A percentile compares a stretch with the other conserved stretches of the same genome.
Conservation (phyloP, 2,797 vertebrate genomes). For the Emydoidea blandingii region DNA sequence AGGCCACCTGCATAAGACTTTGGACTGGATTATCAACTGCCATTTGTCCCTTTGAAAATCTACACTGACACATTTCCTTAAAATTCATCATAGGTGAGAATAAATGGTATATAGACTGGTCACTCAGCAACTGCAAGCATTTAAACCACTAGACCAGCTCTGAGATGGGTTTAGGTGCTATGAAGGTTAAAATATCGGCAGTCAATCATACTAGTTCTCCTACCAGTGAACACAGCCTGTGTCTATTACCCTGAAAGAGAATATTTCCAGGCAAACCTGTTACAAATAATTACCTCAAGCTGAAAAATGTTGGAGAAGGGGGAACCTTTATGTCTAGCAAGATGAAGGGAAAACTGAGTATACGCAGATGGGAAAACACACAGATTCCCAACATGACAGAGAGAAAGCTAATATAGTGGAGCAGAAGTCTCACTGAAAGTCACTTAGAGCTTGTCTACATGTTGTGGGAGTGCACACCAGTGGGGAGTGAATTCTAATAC, state of each 20-base stretch:
- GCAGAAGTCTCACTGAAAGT: background rate
- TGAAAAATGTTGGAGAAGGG: constrained; percentile 39
- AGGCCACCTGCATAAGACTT: constrained; percentile 36
- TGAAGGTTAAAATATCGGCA: constrained; percentile 8
- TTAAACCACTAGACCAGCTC: constrained; percentile 48
- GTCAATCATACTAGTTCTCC: constrained; percentile 44
- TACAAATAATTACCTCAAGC: constrained; percentile 25
- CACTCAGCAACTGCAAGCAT: constrained; percentile 62
- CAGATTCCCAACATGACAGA: constrained; percentile 5
- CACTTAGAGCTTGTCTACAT: background rate
- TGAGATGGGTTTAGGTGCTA: constrained; percentile 42
- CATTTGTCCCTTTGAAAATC: constrained; percentile 64
- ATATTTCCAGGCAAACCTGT: constrained; percentile 58
- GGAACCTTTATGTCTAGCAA: constrained; percentile 22
- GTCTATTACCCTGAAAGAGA: constrained; percentile 48
- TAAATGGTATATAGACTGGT: constrained; percentile 57
- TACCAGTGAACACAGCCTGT: constrained; percentile 48
- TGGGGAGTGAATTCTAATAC: background rate
- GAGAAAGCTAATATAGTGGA: constrained; percentile 30
- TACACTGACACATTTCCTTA: background rate
- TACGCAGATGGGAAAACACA: background rate
- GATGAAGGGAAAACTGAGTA: constrained; percentile 19
- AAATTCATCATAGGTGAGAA: constrained; percentile 47
- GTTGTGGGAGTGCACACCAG: background rate
- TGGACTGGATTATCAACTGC: constrained; percentile 54